Evolutionary conservation across 2,888 invertebrate species (phyloP), one percentile per base, ranked within the genome.

Genomic region (Drosophila longiperda): DNA sequence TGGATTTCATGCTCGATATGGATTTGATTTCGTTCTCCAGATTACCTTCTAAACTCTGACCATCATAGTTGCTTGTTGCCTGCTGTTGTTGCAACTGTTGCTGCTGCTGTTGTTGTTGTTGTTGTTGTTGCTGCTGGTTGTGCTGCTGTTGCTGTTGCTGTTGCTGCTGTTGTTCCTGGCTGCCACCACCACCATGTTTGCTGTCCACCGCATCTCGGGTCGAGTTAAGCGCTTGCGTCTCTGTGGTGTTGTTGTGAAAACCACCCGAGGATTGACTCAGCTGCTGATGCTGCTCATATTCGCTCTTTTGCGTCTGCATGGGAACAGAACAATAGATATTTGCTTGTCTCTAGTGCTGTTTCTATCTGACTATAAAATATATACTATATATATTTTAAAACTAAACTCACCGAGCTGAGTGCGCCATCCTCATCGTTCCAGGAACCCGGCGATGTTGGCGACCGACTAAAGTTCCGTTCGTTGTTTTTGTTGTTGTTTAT

Each of bases 1-100:
- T 96, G 88, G 96, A 95, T 90, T 96, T 96, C 63, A 96, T 95
- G 93, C 96, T 97, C 92, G 97, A 97, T 78, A 97, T 97, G 82
- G 97, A 97, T 87, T 97, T 96, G 6, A 98, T 98, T 93, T 98
- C 98, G 73, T 98, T 97, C 93, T 98, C 98, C 75, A 98, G 96
- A 93, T 97, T 97, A 73, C 97, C 98, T 91, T 98, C 98, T 67
- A 97, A 97, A 90, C 98, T 98, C 87, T 97, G 95, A 93, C 98
- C 98, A 93, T 98, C 98, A 93, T 97, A 98, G 92, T 95, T 69
- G 70, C 34, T 59, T 2, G 49, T 54, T 11, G 66, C 45, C 91
- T 73, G 78, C 59, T 79, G 83, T 53, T 62, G 73, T 70, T 66
- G 79, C 29, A 57, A 72, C 91, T 68, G 75, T 62, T 75, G 80